Conservation (phyloP, 1,140 invertebrate genomes). For the Trypoxylus dichotomus region DNA sequence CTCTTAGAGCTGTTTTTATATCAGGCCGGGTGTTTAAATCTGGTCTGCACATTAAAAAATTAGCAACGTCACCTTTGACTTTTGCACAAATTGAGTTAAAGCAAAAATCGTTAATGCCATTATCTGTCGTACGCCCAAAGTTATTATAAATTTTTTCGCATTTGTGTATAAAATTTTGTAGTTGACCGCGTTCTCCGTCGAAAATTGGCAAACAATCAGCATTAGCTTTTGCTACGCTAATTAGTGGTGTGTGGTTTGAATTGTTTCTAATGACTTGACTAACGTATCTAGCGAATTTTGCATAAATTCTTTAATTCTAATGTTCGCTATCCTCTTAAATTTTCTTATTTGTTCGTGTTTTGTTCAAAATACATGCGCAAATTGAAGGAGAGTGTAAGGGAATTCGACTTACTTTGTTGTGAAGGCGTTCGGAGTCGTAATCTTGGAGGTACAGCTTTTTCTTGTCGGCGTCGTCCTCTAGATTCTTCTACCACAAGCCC, state of each 20-base stretch:
- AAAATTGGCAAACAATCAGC: slow-evolving; percentile 24
- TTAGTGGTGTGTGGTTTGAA: background rate
- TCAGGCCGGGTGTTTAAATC: background rate
- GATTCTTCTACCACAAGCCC: too few relatives aligned
- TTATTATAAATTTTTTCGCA: slow-evolving; percentile 24
- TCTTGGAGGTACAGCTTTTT: too few relatives aligned
- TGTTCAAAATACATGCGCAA: background rate
- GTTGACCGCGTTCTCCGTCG: background rate
- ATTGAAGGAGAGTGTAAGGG: background rate
- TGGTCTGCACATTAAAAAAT: slow-evolving; percentile 17
- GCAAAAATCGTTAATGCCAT: slow-evolving; percentile 6
- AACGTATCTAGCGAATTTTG: background rate
- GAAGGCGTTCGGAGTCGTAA: background rate
- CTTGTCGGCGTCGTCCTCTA: too few relatives aligned
- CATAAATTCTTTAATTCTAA: background rate
- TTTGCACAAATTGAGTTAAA: slow-evolving; percentile 22
- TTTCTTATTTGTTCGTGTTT: background rate
- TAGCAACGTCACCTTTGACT: background rate
- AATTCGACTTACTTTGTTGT: background rate
- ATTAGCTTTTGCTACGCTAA: slow-evolving; percentile 7
- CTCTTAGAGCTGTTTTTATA: background rate
- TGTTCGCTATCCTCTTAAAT: background rate
- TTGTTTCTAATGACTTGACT: background rate
- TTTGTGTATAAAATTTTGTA: slow-evolving; percentile 21
- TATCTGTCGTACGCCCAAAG: background rate